Conservation (phyloP, 2,113 vertebrate genomes). For the Regulus satrapa region DNA sequence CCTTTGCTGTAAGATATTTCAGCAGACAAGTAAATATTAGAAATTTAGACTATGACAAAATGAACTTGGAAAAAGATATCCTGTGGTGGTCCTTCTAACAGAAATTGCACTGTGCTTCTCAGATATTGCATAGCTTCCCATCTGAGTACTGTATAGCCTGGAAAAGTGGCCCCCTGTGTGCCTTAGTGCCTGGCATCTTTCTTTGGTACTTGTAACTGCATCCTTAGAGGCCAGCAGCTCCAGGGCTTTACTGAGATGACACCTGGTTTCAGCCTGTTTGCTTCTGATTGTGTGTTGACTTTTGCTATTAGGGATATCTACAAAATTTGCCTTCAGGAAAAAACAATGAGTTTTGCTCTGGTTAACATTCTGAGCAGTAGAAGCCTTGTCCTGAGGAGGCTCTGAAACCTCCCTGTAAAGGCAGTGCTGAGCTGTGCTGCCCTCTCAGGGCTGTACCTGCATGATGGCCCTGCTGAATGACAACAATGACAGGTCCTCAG, state of each 20-base stretch:
- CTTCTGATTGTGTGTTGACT: background rate
- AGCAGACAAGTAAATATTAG: background rate
- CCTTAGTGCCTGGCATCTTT: background rate
- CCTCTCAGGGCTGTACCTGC: background rate
- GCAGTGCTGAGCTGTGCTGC: background rate
- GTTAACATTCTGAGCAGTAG: background rate
- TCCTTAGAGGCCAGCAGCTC: background rate
- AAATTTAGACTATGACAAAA: background rate
- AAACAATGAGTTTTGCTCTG: background rate
- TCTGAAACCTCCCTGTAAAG: background rate
- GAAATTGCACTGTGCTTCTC: background rate
- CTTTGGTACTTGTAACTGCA: background rate
- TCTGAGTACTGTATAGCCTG: too few relatives aligned
- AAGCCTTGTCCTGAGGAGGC: background rate
- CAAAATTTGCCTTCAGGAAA: background rate
- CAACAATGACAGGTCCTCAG: background rate
- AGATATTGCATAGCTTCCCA: rapidly evolving
- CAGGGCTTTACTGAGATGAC: background rate
- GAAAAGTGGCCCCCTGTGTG: background rate
- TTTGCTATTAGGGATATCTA: background rate
- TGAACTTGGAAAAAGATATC: background rate
- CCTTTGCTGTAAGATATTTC: background rate
- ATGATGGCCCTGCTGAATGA: background rate
- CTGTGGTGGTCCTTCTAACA: background rate
- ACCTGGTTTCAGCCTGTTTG: background rate